A percentile compares a stretch with the other conserved stretches of the same genome.
Evolutionary conservation across 2,888 invertebrate genomes (phyloP).

Genomic region (Megamerina dolium): DNA sequence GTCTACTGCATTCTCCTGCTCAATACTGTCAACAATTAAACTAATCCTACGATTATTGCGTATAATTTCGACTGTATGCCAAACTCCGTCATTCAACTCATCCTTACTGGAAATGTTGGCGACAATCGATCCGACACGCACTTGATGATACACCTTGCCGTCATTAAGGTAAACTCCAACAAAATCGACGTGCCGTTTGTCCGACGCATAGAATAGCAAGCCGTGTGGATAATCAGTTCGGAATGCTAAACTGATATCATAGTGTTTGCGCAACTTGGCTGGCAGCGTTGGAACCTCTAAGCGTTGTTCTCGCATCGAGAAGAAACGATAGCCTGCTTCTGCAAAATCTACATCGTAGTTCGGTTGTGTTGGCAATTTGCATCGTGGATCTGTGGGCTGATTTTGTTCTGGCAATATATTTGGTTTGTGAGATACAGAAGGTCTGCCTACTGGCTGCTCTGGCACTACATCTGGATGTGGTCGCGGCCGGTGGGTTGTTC

Average conservation of each 20-base stretch:
- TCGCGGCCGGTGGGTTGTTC: constrained; percentile 9
- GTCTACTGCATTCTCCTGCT: constrained; percentile 26
- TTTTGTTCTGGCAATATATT: constrained; percentile 23
- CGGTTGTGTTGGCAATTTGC: constrained; percentile 43
- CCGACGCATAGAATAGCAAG: constrained; percentile 74
- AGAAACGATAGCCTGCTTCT: constrained; percentile 44
- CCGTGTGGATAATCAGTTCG: constrained; percentile 68
- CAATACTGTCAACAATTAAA: constrained; percentile 32
- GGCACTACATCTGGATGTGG: constrained; percentile 4
- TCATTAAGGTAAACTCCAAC: constrained; percentile 69
- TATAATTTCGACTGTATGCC: constrained; percentile 71
- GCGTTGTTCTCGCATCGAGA: constrained; percentile 57
- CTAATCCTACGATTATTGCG: constrained; percentile 60
- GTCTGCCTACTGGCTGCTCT: constrained; percentile 13
- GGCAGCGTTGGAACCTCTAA: constrained; percentile 64
- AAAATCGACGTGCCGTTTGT: constrained; percentile 60
- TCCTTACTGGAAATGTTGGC: constrained; percentile 55
- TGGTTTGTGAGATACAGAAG: constrained; percentile 28
- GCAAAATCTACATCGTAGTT: constrained; percentile 41
- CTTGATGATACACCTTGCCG: constrained; percentile 66
- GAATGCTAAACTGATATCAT: constrained; percentile 72
- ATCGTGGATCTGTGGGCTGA: constrained; percentile 40
- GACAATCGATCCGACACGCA: constrained; percentile 56
- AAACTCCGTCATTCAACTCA: constrained; percentile 65
- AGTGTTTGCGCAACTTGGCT: constrained; percentile 57